Evolutionary conservation across 1,140 invertebrate genomes (phyloP), one percentile per base, ranked within the genome.

Genomic region (Drosophila elegans): DNA sequence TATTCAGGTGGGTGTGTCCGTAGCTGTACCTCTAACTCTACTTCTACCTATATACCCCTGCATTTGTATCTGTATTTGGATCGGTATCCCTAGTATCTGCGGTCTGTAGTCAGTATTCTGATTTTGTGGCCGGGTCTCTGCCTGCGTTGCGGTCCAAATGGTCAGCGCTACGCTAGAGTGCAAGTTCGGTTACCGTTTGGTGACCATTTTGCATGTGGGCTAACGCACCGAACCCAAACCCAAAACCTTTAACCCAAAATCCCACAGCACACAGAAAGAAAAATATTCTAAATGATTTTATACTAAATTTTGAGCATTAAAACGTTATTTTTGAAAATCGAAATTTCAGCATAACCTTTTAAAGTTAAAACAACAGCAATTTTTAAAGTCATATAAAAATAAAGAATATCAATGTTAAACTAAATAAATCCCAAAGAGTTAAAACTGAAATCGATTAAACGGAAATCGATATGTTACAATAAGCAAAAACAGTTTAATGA

Each of bases 1-100:
- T 84, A 76, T 68, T 68, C 78, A 82, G 74, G 80, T 83, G 74
- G 74, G 74, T 83, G 69, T 74, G 54, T 60, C 54, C 55, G 61
- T 36, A 39, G 49, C 54, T 60, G 54, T 59, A 38, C 10, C 54
- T 55, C 51, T 55, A n/a, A n/a, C n/a, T n/a, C n/a, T n/a, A n/a
- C n/a, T n/a, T n/a, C n/a, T 21, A 4, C 41, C 41, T 27, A 4
- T 52, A 7, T 57, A 60, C 42, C 60, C 21, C 36, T 56, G 11
- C 34, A 27, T 32, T 13, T 39, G 12, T 39, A 60, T 64, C 39
- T 61, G 55, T 64, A 60, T 34, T 36, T 62, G 9, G 21, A 42
- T 12, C 41, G 13, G 29, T 36, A 52, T 25, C 46, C 25, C 11
- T 13, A 48, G 27, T 34, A 53, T 38, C 36, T 54, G 21, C 13